phyloP scores from a whole-genome alignment of 1,140 invertebrate genomes.

The Drosophila littoralis region DNA sequence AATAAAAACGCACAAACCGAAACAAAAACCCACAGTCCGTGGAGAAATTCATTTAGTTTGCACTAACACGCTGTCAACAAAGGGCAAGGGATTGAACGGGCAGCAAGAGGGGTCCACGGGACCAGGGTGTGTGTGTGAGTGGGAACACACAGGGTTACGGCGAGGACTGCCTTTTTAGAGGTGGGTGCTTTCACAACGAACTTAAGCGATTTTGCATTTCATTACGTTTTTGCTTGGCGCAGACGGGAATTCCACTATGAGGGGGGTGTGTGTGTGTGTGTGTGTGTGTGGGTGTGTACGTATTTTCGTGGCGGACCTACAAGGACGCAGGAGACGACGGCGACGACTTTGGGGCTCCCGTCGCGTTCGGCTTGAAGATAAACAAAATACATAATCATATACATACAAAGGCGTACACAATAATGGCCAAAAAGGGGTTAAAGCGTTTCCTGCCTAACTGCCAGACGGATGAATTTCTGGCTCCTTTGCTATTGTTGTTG shows the following conservation, averaged over 20 bases:
- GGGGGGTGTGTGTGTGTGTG: too few relatives aligned
- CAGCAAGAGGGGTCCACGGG: not conserved
- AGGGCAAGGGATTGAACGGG: not conserved
- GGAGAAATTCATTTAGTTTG: conserved; percentile 81
- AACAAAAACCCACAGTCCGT: conserved; percentile 77
- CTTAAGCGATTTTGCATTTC: conserved; percentile 82
- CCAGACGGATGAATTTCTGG: conserved; percentile 36
- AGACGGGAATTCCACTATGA: conserved; percentile 27
- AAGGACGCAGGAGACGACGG: conserved; percentile 16
- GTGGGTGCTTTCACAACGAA: conserved; percentile 55
- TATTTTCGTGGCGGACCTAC: conserved; percentile 29
- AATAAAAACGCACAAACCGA: conserved; percentile 55
- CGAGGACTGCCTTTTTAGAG: conserved; percentile 19
- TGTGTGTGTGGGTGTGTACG: conserved; percentile 2
- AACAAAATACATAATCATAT: conserved; percentile 78
- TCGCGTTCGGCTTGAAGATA: conserved; percentile 63
- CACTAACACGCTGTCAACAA: conserved; percentile 81
- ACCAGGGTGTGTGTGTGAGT: conserved; percentile 3
- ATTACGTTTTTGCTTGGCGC: conserved; percentile 64
- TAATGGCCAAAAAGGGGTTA: conserved; percentile 69
- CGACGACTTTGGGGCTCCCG: conserved; percentile 42
- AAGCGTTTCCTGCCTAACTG: conserved; percentile 31
- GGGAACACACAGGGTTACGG: conserved; percentile 22
- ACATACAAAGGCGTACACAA: conserved; percentile 58
- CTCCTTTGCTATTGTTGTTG: conserved; percentile 44